Evolutionary conservation across 1,140 invertebrate species (phyloP).

Genomic region (Monochamus saltuarius): DNA sequence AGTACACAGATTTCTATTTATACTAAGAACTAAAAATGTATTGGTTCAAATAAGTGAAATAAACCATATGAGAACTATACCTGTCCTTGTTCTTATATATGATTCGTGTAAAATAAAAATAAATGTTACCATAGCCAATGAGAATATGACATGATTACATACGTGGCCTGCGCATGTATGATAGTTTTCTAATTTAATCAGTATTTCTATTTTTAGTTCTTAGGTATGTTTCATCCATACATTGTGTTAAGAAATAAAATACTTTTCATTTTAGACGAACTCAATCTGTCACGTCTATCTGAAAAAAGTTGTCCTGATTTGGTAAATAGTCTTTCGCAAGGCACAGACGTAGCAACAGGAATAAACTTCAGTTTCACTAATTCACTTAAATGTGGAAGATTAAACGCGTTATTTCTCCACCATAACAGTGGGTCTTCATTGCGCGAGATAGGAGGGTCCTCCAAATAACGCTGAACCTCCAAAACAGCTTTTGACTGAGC

Average conservation of each 20-base stretch:
- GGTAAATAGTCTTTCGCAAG: conserved; percentile 23
- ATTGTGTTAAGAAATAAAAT: conserved; percentile 21
- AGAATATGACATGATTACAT: too few species aligned
- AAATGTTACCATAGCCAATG: too few species aligned
- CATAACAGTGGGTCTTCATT: conserved; percentile 16
- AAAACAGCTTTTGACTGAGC: conserved; percentile 12
- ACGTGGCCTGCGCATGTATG: too few species aligned
- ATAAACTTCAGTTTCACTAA: conserved; percentile 15
- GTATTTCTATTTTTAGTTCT: too few species aligned
- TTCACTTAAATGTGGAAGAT: conserved; percentile 14
- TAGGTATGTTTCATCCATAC: too few species aligned
- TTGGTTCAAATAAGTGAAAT: too few species aligned
- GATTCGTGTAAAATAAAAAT: too few species aligned
- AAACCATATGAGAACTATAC: too few species aligned
- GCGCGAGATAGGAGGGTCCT: conserved; percentile 2
- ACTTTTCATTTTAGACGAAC: conserved; percentile 3
- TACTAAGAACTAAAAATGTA: too few species aligned
- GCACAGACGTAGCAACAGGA: conserved; percentile 17
- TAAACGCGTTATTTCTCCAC: conserved; percentile 19
- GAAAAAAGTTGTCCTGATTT: conserved; percentile 9
- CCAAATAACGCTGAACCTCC: conserved; percentile 24
- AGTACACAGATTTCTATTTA: too few species aligned
- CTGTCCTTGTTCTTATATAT: too few species aligned
- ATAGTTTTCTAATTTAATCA: too few species aligned
- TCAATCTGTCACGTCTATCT: conserved; percentile 13